These are phyloP conservation scores for Petrophora chlorosata DNA, from an alignment of 2,888 invertebrate species.

Conservation along the genomic window DNA sequence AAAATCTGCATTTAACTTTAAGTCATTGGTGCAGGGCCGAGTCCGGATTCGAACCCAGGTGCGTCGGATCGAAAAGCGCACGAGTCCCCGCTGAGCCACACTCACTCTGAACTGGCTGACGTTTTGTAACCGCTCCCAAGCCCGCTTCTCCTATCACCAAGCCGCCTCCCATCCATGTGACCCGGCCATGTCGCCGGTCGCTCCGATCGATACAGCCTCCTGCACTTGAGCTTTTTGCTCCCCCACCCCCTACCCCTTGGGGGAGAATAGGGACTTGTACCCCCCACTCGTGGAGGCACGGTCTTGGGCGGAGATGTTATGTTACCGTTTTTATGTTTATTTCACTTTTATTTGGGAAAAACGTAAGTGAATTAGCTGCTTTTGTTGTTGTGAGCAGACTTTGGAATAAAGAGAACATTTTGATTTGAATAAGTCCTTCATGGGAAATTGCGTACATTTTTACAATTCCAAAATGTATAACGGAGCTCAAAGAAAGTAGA, in stretches of 20 bases:
- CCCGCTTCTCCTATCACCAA: constrained; percentile 20
- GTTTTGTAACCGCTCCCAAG: background rate
- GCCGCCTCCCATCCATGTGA: constrained; percentile 57
- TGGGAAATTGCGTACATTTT: no score
- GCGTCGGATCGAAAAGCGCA: no score
- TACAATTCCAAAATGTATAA: no score
- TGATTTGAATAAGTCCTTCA: no score
- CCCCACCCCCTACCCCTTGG: constrained; percentile 42
- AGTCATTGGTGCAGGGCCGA: no score
- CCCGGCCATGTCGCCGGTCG: constrained; percentile 79
- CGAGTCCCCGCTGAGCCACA: no score
- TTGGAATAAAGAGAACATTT: no score
- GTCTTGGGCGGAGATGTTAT: constrained; percentile 57
- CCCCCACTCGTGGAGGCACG: constrained; percentile 36
- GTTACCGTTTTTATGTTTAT: constrained; percentile 73
- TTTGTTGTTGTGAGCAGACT: constrained; percentile 31
- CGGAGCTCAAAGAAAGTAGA: no score
- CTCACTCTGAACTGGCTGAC: background rate
- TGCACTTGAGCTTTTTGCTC: constrained; percentile 78
- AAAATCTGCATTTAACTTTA: no score
- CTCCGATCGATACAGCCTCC: constrained; percentile 81
- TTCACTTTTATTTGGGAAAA: constrained; percentile 53
- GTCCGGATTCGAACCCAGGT: no score
- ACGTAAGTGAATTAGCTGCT: constrained; percentile 42
- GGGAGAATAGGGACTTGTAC: constrained; percentile 17